A percentile compares a stretch with the other conserved stretches of the same genome.
These are phyloP conservation scores for Siniperca knerii DNA, from an alignment of 2,113 vertebrate species.

Conservation along the genomic window DNA sequence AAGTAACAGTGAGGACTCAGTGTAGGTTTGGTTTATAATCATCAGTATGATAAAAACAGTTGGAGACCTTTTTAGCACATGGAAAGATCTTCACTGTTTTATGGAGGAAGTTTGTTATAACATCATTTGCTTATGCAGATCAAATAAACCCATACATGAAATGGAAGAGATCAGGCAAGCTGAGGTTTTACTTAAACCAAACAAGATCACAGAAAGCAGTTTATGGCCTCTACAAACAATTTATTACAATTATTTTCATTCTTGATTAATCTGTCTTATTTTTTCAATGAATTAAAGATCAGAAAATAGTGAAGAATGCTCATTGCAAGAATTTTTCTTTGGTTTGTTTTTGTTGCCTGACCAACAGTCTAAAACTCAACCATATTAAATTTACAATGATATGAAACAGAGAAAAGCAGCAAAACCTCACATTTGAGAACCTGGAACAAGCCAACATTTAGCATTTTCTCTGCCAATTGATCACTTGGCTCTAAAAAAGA, in stretches of 20 bases:
- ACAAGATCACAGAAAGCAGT: neutral
- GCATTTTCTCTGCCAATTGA: too few relatives aligned
- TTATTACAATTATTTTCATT: neutral
- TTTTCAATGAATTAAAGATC: neutral
- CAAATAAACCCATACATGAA: neutral
- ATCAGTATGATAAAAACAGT: slow-evolving; percentile 10
- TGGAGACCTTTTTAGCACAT: slow-evolving; percentile 10
- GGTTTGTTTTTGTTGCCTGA: neutral
- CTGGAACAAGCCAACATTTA: too few relatives aligned
- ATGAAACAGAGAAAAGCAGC: neutral
- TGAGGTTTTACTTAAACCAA: neutral
- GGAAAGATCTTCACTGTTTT: neutral
- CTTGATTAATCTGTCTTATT: neutral
- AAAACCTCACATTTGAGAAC: neutral
- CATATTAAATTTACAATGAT: neutral
- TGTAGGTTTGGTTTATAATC: neutral
- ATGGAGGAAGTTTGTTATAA: neutral
- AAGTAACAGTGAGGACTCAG: slow-evolving; percentile 2
- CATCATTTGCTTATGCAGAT: neutral
- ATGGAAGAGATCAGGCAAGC: neutral
- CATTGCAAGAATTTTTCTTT: too few relatives aligned
- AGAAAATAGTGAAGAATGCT: neutral
- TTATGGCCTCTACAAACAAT: neutral
- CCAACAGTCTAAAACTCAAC: neutral
- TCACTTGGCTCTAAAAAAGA: too few relatives aligned